Conservation (phyloP, 2,888 invertebrate species). For the Lithophane leautieri region DNA sequence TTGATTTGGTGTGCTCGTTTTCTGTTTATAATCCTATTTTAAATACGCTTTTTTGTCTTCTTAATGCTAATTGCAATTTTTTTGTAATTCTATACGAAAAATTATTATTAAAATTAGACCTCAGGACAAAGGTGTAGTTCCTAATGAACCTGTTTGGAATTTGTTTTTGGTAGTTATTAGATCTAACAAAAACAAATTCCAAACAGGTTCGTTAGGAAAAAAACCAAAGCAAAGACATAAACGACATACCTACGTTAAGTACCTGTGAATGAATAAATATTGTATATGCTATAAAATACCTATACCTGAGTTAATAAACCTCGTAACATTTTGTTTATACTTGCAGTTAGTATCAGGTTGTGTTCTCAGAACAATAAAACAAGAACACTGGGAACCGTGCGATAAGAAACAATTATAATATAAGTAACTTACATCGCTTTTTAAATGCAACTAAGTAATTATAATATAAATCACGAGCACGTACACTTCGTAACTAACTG, state of each 20-base stretch:
- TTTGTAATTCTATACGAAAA: too few species aligned
- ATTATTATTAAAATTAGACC: too few species aligned
- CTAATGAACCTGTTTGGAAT: not conserved
- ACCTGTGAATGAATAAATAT: too few species aligned
- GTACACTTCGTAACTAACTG: not conserved
- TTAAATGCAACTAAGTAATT: slow-evolving; percentile 35
- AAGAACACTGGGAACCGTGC: slow-evolving; percentile 46
- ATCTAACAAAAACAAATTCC: not conserved
- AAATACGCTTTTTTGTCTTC: too few species aligned
- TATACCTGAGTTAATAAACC: not conserved
- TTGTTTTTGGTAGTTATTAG: not conserved
- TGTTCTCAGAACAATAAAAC: slow-evolving; percentile 38
- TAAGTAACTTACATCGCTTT: slow-evolving; percentile 21
- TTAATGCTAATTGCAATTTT: too few species aligned
- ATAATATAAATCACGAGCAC: slow-evolving; percentile 20
- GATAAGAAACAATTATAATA: slow-evolving; percentile 33
- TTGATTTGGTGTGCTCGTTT: not conserved
- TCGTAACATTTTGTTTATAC: slow-evolving; percentile 24
- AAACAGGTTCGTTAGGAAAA: too few species aligned
- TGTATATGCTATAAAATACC: not conserved
- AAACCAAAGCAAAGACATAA: not conserved
- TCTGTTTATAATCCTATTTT: too few species aligned
- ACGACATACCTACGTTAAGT: too few species aligned
- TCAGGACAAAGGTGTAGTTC: not conserved
- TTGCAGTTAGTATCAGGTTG: slow-evolving; percentile 31